Evolutionary conservation across 2,888 invertebrate species (phyloP), one percentile per base, ranked within the genome.

Genomic region (Mythimna loreyi): DNA sequence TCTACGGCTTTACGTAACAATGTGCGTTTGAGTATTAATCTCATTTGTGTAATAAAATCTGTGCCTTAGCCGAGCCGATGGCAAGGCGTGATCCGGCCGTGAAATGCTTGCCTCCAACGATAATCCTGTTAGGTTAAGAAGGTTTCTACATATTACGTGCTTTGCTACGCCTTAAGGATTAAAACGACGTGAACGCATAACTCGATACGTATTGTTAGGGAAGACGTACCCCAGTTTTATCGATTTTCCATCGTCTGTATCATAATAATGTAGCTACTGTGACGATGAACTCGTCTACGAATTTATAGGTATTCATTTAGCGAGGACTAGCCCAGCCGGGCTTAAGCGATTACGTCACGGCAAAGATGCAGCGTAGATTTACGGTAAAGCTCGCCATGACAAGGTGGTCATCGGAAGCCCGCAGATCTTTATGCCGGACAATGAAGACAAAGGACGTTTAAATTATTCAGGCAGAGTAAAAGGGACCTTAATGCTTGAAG

Each of bases 121-220:
- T 97, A 97, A 97, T 97, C 97, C 96, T 97, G 97, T 97, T 97
- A 97, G 96, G 96, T 96, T 97, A 97, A 97, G 97, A 97, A 97
- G 97, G 97, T 97, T 97, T 97, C 96, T 96, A 96, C 97, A 96
- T 96, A 97, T 97, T 97, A 97, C 96, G 96, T 96, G 96, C 96
- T 96, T 96, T 96, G 96, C 95, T 95, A 93, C 96, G 96, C 96
- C 96, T 96, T 96, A 96, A 96, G 96, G 97, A 97, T 97, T 97
- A 97, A 95, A 95, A 94, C 95, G 92, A 91, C 92, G 89, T 91
- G 89, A 91, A 92, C 90, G 89, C 90, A 93, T 92, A 93, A 92
- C 91, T 93, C 92, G 88, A 91, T 92, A 92, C 88, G 86, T 90
- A 90, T 78, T 73, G 79, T 75, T 71, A 76, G 77, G 77, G 81